phyloP scores from a whole-genome alignment of 2,113 vertebrate species.

The Chloropsis hardwickii region DNA sequence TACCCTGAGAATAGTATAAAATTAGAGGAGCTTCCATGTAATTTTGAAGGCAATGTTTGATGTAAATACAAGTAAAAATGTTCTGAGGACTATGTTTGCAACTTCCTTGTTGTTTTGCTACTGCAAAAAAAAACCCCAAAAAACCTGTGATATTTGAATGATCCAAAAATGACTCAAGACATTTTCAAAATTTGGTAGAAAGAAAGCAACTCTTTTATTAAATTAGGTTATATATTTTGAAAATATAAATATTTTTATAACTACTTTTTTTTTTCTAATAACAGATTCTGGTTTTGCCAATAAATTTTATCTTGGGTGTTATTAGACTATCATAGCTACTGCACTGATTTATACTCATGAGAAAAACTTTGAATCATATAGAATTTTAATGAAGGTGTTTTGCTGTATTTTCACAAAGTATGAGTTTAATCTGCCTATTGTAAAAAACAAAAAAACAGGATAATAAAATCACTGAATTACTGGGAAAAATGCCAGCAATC shows the following conservation, averaged over 20 bases:
- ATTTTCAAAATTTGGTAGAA: not conserved
- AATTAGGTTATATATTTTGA: not conserved
- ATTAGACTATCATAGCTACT: not conserved
- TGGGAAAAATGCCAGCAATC: not conserved
- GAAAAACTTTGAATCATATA: not conserved
- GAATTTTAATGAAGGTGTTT: not conserved
- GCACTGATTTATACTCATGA: not conserved
- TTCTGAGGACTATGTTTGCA: not conserved
- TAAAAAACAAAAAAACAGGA: not conserved
- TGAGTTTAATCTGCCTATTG: not conserved
- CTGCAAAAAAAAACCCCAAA: not conserved
- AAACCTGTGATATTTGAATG: not conserved
- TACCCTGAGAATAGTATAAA: not conserved
- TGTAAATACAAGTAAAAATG: not conserved
- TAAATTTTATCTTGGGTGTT: not conserved
- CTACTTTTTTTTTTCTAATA: not conserved
- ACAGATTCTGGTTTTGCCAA: not conserved
- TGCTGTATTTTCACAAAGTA: not conserved
- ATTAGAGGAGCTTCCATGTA: not conserved
- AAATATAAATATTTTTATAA: not conserved
- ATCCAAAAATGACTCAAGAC: not conserved
- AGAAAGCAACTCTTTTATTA: not conserved
- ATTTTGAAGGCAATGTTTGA: not conserved
- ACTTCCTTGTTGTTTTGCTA: not conserved
- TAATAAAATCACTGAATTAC: not conserved